phyloP scores from a whole-genome alignment of 1,140 invertebrate species.

The Nephotettix cincticeps region DNA sequence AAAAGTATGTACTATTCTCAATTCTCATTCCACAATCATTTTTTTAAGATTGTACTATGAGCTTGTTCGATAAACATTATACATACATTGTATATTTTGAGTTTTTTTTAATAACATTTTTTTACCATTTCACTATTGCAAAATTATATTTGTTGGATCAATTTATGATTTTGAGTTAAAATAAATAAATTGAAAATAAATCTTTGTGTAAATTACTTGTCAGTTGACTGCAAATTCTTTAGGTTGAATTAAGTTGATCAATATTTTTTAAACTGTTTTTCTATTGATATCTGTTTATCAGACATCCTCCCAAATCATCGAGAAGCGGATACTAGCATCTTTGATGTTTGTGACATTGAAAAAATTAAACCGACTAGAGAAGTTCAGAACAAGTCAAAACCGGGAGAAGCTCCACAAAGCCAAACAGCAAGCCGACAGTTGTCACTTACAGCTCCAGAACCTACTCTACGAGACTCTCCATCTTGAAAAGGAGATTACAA shows the following conservation, averaged over 20 bases:
- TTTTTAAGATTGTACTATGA: no score
- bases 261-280: background rate
- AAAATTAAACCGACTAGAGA: constrained; percentile 88
- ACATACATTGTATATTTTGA: no score
- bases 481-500: constrained; percentile 89
- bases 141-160: background rate
- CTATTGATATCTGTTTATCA: constrained; percentile 50
- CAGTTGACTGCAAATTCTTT: background rate
- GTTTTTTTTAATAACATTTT: no score
- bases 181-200: background rate
- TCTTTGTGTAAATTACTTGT: background rate
- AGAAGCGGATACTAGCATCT: constrained; percentile 67
- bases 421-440: constrained; percentile 85
- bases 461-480: constrained; percentile 94
- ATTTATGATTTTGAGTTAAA: no score
- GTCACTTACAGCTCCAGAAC: constrained; percentile 90
- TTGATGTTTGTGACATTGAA: constrained; percentile 78
- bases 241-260: background rate
- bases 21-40: no score
- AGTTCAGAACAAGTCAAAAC: constrained; percentile 77
- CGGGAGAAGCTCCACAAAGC: constrained; percentile 75
- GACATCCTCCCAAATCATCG: constrained; percentile 60
- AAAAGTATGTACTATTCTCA: background rate
- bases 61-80: no score
- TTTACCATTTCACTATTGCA: background rate